Conservation (phyloP, 1,140 invertebrate genomes). For the Eupeodes corollae region DNA sequence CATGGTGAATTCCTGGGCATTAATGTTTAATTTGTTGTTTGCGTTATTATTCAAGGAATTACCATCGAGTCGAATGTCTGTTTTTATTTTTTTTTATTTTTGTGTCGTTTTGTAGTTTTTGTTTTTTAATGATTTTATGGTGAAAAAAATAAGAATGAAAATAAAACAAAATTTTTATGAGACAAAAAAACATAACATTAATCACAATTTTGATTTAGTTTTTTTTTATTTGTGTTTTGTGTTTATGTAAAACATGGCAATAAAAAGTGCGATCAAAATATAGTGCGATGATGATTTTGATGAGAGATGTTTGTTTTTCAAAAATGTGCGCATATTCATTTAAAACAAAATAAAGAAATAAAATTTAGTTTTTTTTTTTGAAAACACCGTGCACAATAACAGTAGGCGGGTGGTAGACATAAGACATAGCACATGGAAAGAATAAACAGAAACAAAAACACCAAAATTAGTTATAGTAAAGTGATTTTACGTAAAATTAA, state of each 20-base stretch:
- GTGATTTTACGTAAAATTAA: neutral
- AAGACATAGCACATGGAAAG: neutral
- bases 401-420: neutral
- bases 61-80: constrained; percentile 11
- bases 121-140: neutral
- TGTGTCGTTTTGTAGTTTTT: neutral
- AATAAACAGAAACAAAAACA: neutral
- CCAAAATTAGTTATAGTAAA: neutral
- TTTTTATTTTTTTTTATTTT: neutral
- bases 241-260: neutral
- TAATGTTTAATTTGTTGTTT: constrained; percentile 59
- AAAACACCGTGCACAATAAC: neutral
- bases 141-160: neutral
- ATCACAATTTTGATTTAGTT: neutral
- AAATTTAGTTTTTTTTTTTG: neutral
- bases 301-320: neutral
- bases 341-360: neutral
- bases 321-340: neutral
- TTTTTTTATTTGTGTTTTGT: neutral
- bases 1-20: constrained; percentile 78
- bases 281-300: neutral
- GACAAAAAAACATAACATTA: neutral
- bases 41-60: constrained; percentile 4
- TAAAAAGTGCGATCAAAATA: neutral
- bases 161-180: neutral